Evolutionary conservation across 2,113 vertebrate species (phyloP), one percentile per base, ranked within the genome.

Genomic region (Melanerpes aurifrons): DNA sequence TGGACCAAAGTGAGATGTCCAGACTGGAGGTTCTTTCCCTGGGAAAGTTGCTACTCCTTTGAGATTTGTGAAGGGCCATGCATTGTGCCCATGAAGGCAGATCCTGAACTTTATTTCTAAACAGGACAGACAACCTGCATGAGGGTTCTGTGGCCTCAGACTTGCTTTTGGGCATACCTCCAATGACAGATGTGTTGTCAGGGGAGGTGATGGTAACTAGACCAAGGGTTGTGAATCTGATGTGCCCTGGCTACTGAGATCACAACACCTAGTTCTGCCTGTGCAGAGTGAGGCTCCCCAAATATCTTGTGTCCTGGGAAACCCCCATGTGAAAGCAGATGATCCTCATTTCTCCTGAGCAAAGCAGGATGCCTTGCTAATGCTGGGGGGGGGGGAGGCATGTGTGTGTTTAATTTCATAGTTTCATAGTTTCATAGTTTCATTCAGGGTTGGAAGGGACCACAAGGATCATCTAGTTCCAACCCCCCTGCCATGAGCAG

Each of bases 221-320:
- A 40, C 29, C 13, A 13, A 45, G 43, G 26, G 8, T 3, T 59
- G 24, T 53, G 12, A 24, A 21, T 25, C 28, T 68, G 31, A 2
- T 29, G 25, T 21, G 26, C 40, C 84, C 40, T 1, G 2, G n/a
- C 19, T 32, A 6, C 17, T 26, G 12, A 8, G 25, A 15, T 12
- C 15, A 5, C 28, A 26, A 15, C 31, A 25, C 45, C 32, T 26
- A 1, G 26, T 7, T 12, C 72, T 86, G 58, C 14, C 35, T 15
- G 2, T n/a, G 40, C 28, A 43, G 17, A 20, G 17, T 1, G 58
- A 85, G 7, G 17, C 6, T 16, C 10, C 12, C 25, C 0, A 2
- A 35, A 22, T 2, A 0, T 7, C 12, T 56, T 1, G 0, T 28
- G 29, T 24, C 16, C 37, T 28, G 10, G 28, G 28, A 87, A 82